Conservation (phyloP, 2,888 invertebrate species). For the Polydrusus pterygomalis region DNA sequence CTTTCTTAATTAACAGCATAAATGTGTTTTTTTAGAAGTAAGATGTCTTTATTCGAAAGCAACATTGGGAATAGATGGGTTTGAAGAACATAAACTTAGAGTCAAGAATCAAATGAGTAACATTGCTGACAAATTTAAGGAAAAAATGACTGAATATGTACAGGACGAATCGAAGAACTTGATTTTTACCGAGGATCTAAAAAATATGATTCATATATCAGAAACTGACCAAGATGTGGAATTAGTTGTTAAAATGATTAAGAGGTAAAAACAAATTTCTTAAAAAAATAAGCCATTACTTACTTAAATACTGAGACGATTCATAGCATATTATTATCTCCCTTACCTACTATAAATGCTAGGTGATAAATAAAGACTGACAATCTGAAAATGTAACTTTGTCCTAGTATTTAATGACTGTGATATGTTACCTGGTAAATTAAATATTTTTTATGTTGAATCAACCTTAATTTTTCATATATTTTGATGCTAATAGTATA, state of each 20-base stretch:
- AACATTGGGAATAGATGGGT: constrained; percentile 79
- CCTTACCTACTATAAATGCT: too few relatives aligned
- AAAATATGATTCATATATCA: constrained; percentile 85
- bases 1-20: background rate
- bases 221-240: constrained; percentile 78
- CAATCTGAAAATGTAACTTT: too few relatives aligned
- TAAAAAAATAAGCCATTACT: too few relatives aligned
- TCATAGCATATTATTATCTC: too few relatives aligned
- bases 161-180: constrained; percentile 75
- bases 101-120: constrained; percentile 77
- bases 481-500: too few relatives aligned
- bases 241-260: constrained; percentile 80
- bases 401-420: too few relatives aligned
- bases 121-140: constrained; percentile 79
- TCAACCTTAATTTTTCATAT: too few relatives aligned
- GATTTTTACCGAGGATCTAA: constrained; percentile 90
- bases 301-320: too few relatives aligned
- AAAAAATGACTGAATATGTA: constrained; percentile 81
- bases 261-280: constrained; percentile 71
- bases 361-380: too few relatives aligned
- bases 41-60: constrained; percentile 75
- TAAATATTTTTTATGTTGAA: too few relatives aligned
- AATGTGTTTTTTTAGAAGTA: constrained; percentile 56
- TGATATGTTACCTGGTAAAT: too few relatives aligned
- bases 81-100: constrained; percentile 74